Evolutionary conservation across 2,888 invertebrate genomes (phyloP).

Genomic region (Aethes cnicana): DNA sequence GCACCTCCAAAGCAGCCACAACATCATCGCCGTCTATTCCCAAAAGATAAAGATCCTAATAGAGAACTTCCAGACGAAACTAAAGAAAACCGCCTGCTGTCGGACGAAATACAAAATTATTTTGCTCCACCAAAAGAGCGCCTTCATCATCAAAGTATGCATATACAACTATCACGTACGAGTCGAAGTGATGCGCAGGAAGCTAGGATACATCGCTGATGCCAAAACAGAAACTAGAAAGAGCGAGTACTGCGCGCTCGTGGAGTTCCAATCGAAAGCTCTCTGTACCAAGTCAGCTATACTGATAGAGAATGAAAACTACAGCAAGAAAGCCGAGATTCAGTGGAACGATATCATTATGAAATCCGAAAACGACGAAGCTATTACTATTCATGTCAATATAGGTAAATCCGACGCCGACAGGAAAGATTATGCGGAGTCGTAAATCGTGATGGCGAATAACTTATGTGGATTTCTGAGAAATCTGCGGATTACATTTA

Average conservation of each 20-base stretch:
- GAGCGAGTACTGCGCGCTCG: slow-evolving; percentile 71
- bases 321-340: slow-evolving; percentile 75
- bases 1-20: slow-evolving; percentile 68
- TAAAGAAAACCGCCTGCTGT: slow-evolving; percentile 75
- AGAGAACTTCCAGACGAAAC: slow-evolving; percentile 75
- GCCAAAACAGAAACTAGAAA: slow-evolving; percentile 64
- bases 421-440: slow-evolving; percentile 57
- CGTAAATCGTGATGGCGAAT: slow-evolving; percentile 39
- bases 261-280: slow-evolving; percentile 76
- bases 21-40: slow-evolving; percentile 74
- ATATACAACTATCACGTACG: slow-evolving; percentile 76
- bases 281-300: slow-evolving; percentile 72
- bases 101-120: slow-evolving; percentile 77
- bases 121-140: slow-evolving; percentile 71
- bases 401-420: slow-evolving; percentile 65
- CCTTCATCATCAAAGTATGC: slow-evolving; percentile 77
- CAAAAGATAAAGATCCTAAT: slow-evolving; percentile 77
- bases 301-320: slow-evolving; percentile 71
- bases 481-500: background rate
- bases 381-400: slow-evolving; percentile 75
- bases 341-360: slow-evolving; percentile 74
- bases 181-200: slow-evolving; percentile 75
- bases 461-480: slow-evolving; percentile 1
- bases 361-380: slow-evolving; percentile 73
- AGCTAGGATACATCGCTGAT: slow-evolving; percentile 70